phyloP scores from a whole-genome alignment of 2,113 vertebrate genomes.

The Pardalotus punctatus region DNA sequence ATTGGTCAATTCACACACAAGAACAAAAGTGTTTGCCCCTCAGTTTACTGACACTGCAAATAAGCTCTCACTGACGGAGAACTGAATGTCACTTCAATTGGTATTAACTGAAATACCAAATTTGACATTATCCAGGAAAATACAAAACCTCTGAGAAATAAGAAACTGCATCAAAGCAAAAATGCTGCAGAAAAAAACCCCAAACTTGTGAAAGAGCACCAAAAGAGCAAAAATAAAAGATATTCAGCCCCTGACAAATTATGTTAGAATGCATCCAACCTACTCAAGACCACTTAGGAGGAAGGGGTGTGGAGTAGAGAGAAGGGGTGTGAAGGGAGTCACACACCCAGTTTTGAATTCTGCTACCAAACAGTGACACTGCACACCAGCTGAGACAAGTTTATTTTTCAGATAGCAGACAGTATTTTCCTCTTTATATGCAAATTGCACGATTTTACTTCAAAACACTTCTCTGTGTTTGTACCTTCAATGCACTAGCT shows the following conservation, averaged over 20 bases:
- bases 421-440: neutral
- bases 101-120: neutral
- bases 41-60: neutral
- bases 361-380: neutral
- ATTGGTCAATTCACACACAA: neutral
- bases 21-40: neutral
- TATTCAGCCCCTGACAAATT: neutral
- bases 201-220: neutral
- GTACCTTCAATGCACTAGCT: neutral
- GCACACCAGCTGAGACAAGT: neutral
- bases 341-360: neutral
- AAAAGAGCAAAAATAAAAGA: neutral
- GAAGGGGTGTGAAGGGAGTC: neutral
- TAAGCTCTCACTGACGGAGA: neutral
- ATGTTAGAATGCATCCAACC: neutral
- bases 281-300: neutral
- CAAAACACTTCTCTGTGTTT: neutral
- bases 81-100: neutral
- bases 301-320: neutral
- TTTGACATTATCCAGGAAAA: neutral
- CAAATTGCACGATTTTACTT: accelerated
- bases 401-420: neutral
- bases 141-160: neutral
- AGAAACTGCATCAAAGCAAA: neutral
- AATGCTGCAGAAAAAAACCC: neutral